phyloP scores from a whole-genome alignment of 2,797 vertebrate genomes.

The Hapalemur alaotrensis region DNA sequence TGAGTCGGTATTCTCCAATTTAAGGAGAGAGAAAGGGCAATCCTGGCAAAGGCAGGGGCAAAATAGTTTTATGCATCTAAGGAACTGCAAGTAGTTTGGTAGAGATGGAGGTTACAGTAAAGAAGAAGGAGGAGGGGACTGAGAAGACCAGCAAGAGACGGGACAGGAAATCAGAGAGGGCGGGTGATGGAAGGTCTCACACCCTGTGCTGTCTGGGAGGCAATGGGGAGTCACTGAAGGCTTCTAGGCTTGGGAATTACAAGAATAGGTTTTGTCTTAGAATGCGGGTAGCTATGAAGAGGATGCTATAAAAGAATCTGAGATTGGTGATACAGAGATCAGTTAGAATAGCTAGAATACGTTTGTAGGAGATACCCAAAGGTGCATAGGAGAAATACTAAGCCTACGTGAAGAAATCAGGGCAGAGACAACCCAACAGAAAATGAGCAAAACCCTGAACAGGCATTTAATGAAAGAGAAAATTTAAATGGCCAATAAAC shows the following conservation, averaged over 20 bases:
- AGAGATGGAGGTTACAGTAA: neutral
- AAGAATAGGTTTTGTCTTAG: conserved; percentile 3
- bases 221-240: neutral
- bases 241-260: neutral
- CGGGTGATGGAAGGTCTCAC: neutral
- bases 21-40: neutral
- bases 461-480: neutral
- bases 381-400: conserved; percentile 1
- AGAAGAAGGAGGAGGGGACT: neutral
- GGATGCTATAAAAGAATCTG: neutral
- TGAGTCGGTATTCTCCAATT: neutral
- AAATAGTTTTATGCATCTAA: neutral
- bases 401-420: neutral
- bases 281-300: neutral
- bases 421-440: neutral
- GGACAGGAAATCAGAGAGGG: neutral
- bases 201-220: neutral
- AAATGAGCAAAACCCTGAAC: neutral
- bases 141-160: neutral
- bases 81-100: neutral
- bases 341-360: neutral
- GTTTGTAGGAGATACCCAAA: neutral
- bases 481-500: neutral
- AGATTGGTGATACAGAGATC: neutral
- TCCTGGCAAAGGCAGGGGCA: neutral